These are phyloP conservation scores for Resseliella maxima DNA, from an alignment of 2,888 invertebrate genomes.

Conservation along the genomic window DNA sequence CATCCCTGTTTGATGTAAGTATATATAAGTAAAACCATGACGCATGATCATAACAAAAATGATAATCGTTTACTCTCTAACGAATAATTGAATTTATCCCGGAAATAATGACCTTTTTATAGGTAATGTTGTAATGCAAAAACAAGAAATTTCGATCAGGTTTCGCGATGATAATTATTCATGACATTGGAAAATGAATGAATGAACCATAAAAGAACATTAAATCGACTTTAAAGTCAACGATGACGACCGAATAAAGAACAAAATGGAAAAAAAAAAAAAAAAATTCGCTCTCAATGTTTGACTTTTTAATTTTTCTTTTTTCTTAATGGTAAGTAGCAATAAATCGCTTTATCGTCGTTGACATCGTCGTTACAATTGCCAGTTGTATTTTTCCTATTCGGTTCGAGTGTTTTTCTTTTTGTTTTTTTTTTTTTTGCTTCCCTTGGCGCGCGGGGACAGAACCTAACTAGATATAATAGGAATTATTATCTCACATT, in stretches of 20 bases:
- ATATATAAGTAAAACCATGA: no score
- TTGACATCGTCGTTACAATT: neutral
- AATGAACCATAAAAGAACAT: conserved; percentile 27
- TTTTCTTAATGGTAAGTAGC: neutral
- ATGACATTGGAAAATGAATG: neutral
- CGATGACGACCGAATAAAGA: neutral
- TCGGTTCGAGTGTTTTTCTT: neutral
- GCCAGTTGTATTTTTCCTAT: neutral
- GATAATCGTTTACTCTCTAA: neutral
- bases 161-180: conserved; percentile 8
- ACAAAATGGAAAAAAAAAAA: no score
- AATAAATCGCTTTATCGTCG: conserved; percentile 29
- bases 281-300: conserved; percentile 30
- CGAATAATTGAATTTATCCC: neutral
- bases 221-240: neutral
- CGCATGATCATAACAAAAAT: neutral
- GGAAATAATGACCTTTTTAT: neutral
- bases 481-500: conserved; percentile 9
- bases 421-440: neutral
- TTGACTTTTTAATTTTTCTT: neutral
- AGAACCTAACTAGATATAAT: neutral
- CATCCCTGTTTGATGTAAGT: neutral
- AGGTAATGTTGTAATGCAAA: no score
- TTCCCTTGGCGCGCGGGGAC: neutral
- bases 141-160: neutral